A percentile compares a stretch with the other conserved stretches of the same genome.
Evolutionary conservation across 1,140 invertebrate genomes (phyloP).

Genomic region (Batillaria attramentaria): DNA sequence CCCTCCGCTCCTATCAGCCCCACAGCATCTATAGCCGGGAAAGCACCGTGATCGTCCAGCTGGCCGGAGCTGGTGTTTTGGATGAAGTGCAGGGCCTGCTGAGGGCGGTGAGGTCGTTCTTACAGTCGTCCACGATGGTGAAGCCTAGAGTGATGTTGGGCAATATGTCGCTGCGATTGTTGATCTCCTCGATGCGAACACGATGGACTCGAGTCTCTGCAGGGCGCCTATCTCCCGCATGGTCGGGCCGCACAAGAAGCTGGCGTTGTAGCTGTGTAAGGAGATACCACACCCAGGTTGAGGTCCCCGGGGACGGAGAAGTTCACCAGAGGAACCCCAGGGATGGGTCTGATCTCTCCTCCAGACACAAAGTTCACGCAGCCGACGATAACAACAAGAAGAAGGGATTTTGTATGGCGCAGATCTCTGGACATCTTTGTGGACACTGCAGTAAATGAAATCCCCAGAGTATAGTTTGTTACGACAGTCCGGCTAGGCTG

Average conservation of each 20-base stretch:
- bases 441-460: no score
- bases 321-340: no score
- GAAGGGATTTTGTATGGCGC: no score
- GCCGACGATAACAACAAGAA: no score
- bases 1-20: constrained; percentile 38
- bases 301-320: no score
- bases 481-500: no score
- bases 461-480: no score
- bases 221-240: constrained; percentile 74
- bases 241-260: neutral
- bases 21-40: constrained; percentile 25
- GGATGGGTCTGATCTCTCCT: no score
- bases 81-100: constrained; percentile 84
- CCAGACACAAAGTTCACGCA: no score
- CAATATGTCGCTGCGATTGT: constrained; percentile 73
- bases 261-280: constrained; percentile 24
- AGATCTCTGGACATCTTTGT: no score
- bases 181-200: constrained; percentile 84
- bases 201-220: constrained; percentile 83
- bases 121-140: constrained; percentile 83
- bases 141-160: constrained; percentile 80
- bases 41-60: neutral
- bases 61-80: neutral
- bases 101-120: constrained; percentile 82
- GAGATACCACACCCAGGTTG: no score